phyloP scores from a whole-genome alignment of 1,140 invertebrate genomes.

The Drosophila eugracilis region DNA sequence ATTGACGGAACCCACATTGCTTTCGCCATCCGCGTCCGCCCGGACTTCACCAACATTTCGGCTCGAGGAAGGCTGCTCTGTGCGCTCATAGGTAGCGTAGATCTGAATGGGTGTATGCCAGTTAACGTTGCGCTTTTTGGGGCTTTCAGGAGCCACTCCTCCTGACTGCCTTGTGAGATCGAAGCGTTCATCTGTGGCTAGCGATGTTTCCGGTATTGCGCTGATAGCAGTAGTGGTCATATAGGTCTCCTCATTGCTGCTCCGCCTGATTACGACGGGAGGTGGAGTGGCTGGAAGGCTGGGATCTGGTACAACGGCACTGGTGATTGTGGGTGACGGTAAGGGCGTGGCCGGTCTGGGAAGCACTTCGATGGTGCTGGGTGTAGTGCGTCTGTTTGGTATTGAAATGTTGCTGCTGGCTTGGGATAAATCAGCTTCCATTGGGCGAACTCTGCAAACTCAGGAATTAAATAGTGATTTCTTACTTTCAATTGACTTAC shows the following conservation, averaged over 20 bases:
- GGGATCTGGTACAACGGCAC: conserved; percentile 16
- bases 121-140: conserved; percentile 83
- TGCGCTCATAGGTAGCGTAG: conserved; percentile 61
- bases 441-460: conserved; percentile 48
- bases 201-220: conserved; percentile 11
- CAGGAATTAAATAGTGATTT: not conserved
- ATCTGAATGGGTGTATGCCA: conserved; percentile 82
- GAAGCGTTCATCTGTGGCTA: conserved; percentile 23
- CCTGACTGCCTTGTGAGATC: conserved; percentile 54
- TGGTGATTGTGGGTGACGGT: conserved; percentile 3
- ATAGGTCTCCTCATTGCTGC: conserved; percentile 53
- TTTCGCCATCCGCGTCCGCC: not conserved
- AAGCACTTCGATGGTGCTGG: conserved; percentile 26
- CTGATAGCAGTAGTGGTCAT: conserved; percentile 59
- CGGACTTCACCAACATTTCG: conserved; percentile 6
- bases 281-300: conserved; percentile 1
- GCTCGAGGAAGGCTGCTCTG: conserved; percentile 57
- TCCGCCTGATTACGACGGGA: conserved; percentile 18
- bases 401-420: conserved; percentile 45
- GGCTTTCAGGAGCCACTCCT: conserved; percentile 48
- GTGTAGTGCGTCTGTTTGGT: conserved; percentile 29
- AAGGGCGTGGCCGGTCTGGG: conserved; percentile 16
- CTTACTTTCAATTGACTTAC: conserved; percentile 47
- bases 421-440: conserved; percentile 56
- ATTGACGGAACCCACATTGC: conserved; percentile 2